Evolutionary conservation across 2,888 invertebrate species (phyloP).

Genomic region (Trichogramma dendrolimi): DNA sequence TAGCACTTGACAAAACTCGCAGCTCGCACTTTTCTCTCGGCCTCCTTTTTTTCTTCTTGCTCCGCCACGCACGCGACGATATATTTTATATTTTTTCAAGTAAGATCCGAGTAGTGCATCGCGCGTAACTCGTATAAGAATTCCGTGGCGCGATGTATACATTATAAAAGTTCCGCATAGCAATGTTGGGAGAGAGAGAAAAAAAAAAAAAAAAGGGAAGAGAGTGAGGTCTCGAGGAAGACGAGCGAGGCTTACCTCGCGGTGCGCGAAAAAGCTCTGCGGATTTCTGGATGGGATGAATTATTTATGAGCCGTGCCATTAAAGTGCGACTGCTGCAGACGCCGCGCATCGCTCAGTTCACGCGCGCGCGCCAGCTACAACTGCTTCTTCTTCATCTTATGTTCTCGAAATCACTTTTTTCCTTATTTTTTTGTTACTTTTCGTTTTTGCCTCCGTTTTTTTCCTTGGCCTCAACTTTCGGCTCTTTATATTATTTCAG

Average conservation of each 20-base stretch:
- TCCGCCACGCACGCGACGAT: not conserved
- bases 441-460: no score
- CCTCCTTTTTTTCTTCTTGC: not conserved
- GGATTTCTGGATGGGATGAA: constrained; percentile 32
- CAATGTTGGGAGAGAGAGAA: not conserved
- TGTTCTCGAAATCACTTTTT: no score
- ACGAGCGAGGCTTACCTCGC: not conserved
- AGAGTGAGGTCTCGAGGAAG: not conserved
- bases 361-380: no score
- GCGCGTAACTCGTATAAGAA: no score
- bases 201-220: constrained; percentile 6
- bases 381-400: no score
- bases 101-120: no score
- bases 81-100: no score
- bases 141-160: not conserved
- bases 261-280: not conserved
- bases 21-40: not conserved
- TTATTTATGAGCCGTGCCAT: constrained; percentile 38
- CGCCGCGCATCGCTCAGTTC: no score
- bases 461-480: no score
- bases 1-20: constrained; percentile 7
- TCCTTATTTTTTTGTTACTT: no score
- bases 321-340: constrained; percentile 22
- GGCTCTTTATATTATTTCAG: no score
- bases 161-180: no score